Base-by-base conservation (phyloP, 1,140 invertebrate species). In the Aporrectodea caliginosa region DNA sequence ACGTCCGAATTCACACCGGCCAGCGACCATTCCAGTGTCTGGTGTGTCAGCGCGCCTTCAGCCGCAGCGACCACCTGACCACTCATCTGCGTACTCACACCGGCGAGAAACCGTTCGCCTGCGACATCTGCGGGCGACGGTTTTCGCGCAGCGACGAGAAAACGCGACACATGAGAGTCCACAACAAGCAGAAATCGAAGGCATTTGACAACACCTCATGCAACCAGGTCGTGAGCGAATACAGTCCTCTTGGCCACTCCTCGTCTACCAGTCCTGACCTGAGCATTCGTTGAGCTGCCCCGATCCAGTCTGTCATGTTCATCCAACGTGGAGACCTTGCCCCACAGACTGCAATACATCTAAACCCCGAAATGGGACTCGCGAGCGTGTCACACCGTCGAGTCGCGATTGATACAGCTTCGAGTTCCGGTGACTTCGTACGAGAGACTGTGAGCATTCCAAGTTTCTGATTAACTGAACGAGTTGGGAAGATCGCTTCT, bases 81-180 rank as follows among this genome's bases (percentile, higher is more conserved):
- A 89, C 88, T 22, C 88, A 89, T 80, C 84, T 88, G 73, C 83
- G 88, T 27, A 89, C 88, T 29, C 88, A 89, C 81, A 89, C 88
- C 0, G 88, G 88, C 1, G 98, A 99, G 87, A 99, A 99, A 87
- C 98, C 98, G 0, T 98, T 98, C 89, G 94, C 93, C 31, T 99
- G 98, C 89, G 97, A 99, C 86, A 93, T 96, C 27, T 99, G 98
- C 89, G 97, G 96, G 0, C 90, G 97, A 1, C 98, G 98, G 88
- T 99, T 99, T 89, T 98, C 98, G 27, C 91, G 98, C 68, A 97
- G 95, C 81, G 98, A 99, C 88, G 98, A 99, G 89, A 98, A 98
- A 90, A 99, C 99, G 88, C 91, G 92, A 78, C 98, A 99, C 89
- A 96, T 96, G 76, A 99, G 99, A 90, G 97, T 99, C 69, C 98